Percentiles rank a stretch among this genome's conserved stretches.
Conservation (phyloP, 1,140 invertebrate genomes). For the Achatina immaculata region DNA sequence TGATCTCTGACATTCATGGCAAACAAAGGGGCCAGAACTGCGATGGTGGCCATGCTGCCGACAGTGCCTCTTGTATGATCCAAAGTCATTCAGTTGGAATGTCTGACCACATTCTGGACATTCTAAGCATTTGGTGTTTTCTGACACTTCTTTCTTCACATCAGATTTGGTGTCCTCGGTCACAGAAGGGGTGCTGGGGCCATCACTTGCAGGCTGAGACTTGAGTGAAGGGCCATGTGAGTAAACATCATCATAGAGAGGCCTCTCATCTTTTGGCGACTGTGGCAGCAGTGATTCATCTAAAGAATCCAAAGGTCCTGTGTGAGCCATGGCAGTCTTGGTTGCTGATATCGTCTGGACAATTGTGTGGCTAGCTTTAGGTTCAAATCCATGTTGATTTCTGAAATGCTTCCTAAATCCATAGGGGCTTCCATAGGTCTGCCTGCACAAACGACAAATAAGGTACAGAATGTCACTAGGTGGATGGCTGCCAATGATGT, state of each 20-base stretch:
- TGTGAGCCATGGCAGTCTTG: conserved; percentile 50
- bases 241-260: too few relatives aligned
- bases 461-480: conserved; percentile 66
- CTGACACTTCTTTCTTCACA: conserved; percentile 16
- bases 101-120: conserved; percentile 63
- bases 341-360: conserved; percentile 67
- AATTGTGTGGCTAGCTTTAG: conserved; percentile 61
- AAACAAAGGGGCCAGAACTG: conserved; percentile 48
- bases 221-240: too few relatives aligned
- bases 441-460: conserved; percentile 63
- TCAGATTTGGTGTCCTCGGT: background rate
- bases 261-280: too few relatives aligned
- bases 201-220: too few relatives aligned
- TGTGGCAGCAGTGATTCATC: too few relatives aligned
- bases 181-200: too few relatives aligned
- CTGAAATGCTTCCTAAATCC: conserved; percentile 66
- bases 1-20: conserved; percentile 46
- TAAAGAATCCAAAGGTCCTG: background rate
- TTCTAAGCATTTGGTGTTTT: conserved; percentile 60
- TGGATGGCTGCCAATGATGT: conserved; percentile 61
- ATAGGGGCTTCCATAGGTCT: conserved; percentile 67
- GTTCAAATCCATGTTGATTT: conserved; percentile 68
- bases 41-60: conserved; percentile 54
- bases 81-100: conserved; percentile 67
- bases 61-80: conserved; percentile 65